Evolutionary conservation across 1,140 invertebrate species (phyloP), one percentile per base, ranked within the genome.

Genomic region (Drosophila busckii): DNA sequence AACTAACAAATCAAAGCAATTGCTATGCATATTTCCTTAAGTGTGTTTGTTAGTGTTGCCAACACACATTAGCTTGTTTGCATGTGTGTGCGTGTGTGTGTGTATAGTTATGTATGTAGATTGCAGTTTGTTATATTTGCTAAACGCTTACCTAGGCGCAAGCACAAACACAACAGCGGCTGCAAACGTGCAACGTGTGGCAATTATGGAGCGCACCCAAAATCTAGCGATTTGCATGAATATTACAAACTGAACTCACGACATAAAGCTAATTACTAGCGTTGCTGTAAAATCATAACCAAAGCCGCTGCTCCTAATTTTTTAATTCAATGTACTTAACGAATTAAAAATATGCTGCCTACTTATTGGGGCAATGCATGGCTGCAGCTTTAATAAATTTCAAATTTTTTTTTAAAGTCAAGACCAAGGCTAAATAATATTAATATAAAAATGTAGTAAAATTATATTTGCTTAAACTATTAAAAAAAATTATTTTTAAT

Each of bases 111-210:
- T 26, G 19, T 58, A 37, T 22, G 7, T 34, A 19, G 12, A 40
- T 15, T 66, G 42, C 45, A 67, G 67, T 71, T 80, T 80, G 71
- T 78, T 80, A 67, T 78, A 78, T 78, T 78, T 71, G 67, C 62
- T 55, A 71, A 78, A 67, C 45, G 67, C 67, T 78, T 68, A 64
- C 69, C 45, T 16, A 56, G n/a, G n/a, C n/a, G n/a, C 58, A 38
- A 55, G 55, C 46, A 46, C 34, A 19, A 25, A 40, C 10, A 16
- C 34, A 35, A 44, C 41, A 22, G 31, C 41, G 48, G n/a, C 7
- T 6, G 38, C 32, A 45, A 63, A 54, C 49, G 60, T 9, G 25
- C 48, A 52, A 35, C 29, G 37, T 55, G 60, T 26, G 48, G 52
- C 66, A 78, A 78, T 76, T 78, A 78, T 52, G 63, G 41, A 12